A percentile compares a stretch with the other conserved stretches of the same genome.
These are phyloP conservation scores for Dolichallabes microphthalmus DNA, from an alignment of 2,113 vertebrate genomes.

Conservation along the genomic window DNA sequence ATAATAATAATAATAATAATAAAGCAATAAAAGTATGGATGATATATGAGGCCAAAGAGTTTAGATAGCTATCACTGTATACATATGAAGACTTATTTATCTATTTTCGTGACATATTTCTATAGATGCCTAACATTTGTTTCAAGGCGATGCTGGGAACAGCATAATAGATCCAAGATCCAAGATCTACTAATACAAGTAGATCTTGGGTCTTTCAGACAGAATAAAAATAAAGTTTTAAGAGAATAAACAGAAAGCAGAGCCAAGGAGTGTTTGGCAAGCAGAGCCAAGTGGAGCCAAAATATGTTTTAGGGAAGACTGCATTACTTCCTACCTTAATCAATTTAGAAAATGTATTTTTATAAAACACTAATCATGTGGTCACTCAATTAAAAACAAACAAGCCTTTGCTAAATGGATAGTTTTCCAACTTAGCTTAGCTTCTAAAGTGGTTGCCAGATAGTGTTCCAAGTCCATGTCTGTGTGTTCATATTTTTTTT, in stretches of 20 bases:
- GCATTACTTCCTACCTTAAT: background rate
- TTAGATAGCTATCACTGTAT: background rate
- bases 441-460: background rate
- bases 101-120: background rate
- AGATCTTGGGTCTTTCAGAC: background rate
- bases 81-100: background rate
- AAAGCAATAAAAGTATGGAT: background rate
- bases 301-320: background rate
- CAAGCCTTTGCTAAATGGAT: background rate
- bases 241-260: background rate
- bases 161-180: background rate
- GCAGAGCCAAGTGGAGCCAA: background rate
- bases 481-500: background rate
- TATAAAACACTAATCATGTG: background rate
- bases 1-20: slow-evolving; percentile 31
- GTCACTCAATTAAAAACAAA: background rate
- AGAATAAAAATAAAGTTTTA: background rate
- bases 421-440: background rate
- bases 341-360: background rate
- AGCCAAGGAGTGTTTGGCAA: background rate
- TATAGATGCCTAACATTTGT: background rate
- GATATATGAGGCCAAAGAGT: too few relatives aligned
- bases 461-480: background rate
- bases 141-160: background rate
- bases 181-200: too few relatives aligned